These are phyloP conservation scores for Prunella fulvescens DNA, from an alignment of 2,113 vertebrate species.

Conservation along the genomic window DNA sequence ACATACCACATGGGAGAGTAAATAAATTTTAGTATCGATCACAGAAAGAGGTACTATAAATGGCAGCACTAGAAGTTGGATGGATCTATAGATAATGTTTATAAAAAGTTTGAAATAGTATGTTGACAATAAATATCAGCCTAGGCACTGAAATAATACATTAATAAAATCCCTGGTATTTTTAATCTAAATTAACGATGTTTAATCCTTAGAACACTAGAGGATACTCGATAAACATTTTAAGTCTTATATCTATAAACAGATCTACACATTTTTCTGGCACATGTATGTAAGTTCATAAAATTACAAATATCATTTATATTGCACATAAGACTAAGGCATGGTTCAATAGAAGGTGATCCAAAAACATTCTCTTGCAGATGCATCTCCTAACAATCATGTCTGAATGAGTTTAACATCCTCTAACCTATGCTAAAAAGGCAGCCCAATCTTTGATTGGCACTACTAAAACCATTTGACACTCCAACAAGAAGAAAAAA, in stretches of 20 bases:
- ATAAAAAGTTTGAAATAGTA: neutral
- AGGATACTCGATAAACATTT: neutral
- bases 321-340: neutral
- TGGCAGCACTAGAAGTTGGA: neutral
- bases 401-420: neutral
- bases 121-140: neutral
- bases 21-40: neutral
- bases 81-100: neutral
- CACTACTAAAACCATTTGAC: neutral
- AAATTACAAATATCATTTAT: neutral
- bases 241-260: neutral
- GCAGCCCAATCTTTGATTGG: neutral
- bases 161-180: neutral
- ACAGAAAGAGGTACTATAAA: neutral
- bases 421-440: neutral
- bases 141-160: neutral
- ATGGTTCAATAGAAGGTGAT: neutral
- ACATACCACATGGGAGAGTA: neutral
- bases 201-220: neutral
- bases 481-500: neutral
- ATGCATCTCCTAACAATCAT: neutral
- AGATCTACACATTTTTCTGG: neutral
- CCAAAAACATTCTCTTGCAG: neutral
- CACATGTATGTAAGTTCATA: neutral
- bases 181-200: neutral